These are phyloP conservation scores for Drosophila ficusphila DNA, from an alignment of 1,140 invertebrate genomes.

Conservation along the genomic window DNA sequence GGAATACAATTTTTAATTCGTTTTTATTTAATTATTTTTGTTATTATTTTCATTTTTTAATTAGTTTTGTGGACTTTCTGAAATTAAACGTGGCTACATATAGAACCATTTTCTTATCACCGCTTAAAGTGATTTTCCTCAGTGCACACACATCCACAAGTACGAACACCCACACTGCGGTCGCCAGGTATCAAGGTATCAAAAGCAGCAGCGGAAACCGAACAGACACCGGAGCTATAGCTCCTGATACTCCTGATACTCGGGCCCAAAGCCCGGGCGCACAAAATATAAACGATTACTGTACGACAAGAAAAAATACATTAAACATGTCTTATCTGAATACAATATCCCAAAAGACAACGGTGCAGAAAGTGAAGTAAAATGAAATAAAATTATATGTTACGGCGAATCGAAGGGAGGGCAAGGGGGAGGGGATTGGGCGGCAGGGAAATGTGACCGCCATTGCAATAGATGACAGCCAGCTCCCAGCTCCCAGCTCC, in stretches of 20 bases:
- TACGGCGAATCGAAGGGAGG: slow-evolving; percentile 62
- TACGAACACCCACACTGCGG: slow-evolving; percentile 21
- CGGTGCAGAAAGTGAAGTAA: slow-evolving; percentile 80
- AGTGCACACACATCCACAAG: slow-evolving; percentile 26
- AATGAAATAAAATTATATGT: slow-evolving; percentile 80
- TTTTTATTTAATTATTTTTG: no score
- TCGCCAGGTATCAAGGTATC: slow-evolving; percentile 70
- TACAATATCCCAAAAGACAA: slow-evolving; percentile 83
- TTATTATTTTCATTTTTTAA: no score
- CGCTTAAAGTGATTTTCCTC: not conserved
- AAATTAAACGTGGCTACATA: no score
- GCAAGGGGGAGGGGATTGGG: no score
- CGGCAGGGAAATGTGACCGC: slow-evolving; percentile 67
- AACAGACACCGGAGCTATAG: slow-evolving; percentile 59
- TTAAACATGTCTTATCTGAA: slow-evolving; percentile 83
- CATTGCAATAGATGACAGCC: slow-evolving; percentile 53
- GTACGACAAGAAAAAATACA: slow-evolving; percentile 82
- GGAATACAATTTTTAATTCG: no score
- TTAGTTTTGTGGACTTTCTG: no score
- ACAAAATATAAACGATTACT: slow-evolving; percentile 83
- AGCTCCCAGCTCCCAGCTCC: not conserved
- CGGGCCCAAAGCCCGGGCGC: slow-evolving; percentile 24
- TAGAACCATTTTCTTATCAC: no score
- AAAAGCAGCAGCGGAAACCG: slow-evolving; percentile 53
- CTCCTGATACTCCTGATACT: slow-evolving; percentile 27